Percentiles rank a stretch among this genome's conserved stretches.
phyloP scores from a whole-genome alignment of 2,113 vertebrate genomes.

The Acrocephalus arundinaceus region DNA sequence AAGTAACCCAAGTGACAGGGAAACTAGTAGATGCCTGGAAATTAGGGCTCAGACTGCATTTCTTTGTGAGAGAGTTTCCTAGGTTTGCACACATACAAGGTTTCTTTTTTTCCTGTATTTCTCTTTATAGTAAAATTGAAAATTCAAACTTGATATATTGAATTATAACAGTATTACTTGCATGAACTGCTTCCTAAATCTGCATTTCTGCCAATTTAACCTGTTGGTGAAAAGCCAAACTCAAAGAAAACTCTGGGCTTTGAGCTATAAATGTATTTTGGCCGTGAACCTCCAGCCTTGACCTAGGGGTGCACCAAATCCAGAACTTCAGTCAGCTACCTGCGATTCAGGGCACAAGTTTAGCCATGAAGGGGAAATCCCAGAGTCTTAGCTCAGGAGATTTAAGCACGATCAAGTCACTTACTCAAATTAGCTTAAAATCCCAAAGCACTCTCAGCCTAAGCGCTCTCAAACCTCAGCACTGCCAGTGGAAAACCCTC shows the following conservation, averaged over 20 bases:
- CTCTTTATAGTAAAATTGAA: neutral
- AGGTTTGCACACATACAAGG: neutral
- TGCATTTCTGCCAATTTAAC: neutral
- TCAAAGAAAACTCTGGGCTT: neutral
- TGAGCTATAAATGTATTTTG: neutral
- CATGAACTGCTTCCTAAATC: neutral
- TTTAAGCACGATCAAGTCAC: neutral
- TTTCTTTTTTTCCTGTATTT: neutral
- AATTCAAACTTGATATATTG: neutral
- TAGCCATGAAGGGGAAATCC: neutral
- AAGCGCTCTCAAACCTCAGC: neutral
- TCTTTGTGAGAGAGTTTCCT: neutral
- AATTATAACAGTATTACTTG: neutral
- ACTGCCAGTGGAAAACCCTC: neutral
- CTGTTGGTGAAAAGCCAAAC: neutral
- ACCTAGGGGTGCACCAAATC: neutral
- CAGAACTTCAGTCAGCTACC: neutral
- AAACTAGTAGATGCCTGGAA: slow-evolving; percentile 22
- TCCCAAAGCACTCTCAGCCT: neutral
- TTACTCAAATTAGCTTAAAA: slow-evolving; percentile 5
- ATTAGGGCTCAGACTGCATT: neutral
- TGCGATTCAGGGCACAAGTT: neutral
- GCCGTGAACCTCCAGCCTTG: neutral
- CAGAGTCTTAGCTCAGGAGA: neutral
- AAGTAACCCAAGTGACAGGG: neutral